These are phyloP conservation scores for Microcebus lehilahytsara DNA, from an alignment of 2,113 vertebrate genomes.

Conservation along the genomic window DNA sequence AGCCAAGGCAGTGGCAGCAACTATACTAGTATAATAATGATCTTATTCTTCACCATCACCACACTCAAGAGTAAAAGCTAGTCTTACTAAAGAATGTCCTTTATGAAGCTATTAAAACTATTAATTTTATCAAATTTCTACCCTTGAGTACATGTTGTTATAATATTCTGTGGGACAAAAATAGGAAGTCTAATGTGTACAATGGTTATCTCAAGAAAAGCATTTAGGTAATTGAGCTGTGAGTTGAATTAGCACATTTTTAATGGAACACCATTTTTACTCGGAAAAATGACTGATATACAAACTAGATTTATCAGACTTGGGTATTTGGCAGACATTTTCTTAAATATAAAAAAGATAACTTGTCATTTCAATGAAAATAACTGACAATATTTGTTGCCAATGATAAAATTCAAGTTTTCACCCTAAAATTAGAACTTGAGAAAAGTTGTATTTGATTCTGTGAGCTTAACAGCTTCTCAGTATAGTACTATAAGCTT, in stretches of 20 bases:
- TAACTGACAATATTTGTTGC: background rate
- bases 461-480: background rate
- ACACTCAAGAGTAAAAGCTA: background rate
- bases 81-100: background rate
- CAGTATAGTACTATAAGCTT: background rate
- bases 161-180: background rate
- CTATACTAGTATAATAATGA: background rate
- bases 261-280: background rate
- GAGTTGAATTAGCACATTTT: conserved; percentile 7
- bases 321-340: background rate
- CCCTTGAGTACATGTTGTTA: background rate
- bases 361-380: background rate
- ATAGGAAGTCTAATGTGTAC: background rate
- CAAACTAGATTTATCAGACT: background rate
- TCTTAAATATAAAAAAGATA: background rate
- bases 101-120: background rate
- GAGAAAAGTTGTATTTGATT: background rate
- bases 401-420: conserved; percentile 6
- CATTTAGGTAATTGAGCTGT: background rate
- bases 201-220: background rate
- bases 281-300: background rate
- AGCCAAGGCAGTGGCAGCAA: background rate
- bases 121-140: background rate
- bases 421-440: conserved; percentile 20
- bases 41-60: background rate